Evolutionary conservation across 92 coral and sea anemone genomes (phyloP).

Genomic region (Zoanthus gigantus): DNA sequence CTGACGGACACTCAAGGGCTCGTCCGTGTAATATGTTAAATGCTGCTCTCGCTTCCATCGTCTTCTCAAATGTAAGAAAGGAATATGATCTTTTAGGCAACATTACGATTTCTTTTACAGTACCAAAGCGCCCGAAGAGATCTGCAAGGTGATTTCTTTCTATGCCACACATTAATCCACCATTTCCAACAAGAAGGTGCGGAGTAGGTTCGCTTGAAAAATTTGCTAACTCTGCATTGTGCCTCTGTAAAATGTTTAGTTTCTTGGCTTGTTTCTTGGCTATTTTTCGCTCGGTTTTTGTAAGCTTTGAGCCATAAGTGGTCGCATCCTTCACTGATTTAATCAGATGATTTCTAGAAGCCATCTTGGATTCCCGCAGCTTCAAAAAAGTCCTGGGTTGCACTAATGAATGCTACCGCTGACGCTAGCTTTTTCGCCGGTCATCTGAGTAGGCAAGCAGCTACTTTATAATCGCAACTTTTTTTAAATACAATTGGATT

Average conservation of each 20-base stretch:
- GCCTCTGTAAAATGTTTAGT: slow-evolving; percentile 72
- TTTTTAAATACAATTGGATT: not conserved
- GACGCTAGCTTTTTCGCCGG: not conserved
- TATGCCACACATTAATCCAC: slow-evolving; percentile 94
- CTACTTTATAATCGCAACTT: no score
- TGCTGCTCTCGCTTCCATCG: slow-evolving; percentile 78
- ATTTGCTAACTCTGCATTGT: slow-evolving; percentile 68
- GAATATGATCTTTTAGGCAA: slow-evolving; percentile 92
- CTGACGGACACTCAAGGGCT: slow-evolving; percentile 61
- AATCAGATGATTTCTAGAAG: slow-evolving; percentile 65
- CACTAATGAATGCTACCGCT: slow-evolving; percentile 16
- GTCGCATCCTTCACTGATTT: slow-evolving; percentile 5
- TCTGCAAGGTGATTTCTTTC: slow-evolving; percentile 72
- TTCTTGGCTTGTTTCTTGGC: slow-evolving; percentile 84
- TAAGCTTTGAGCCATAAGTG: slow-evolving; percentile 63
- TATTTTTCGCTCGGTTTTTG: slow-evolving; percentile 93
- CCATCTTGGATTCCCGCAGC: slow-evolving; percentile 73
- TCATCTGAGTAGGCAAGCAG: not conserved
- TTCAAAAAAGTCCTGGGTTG: slow-evolving; percentile 26
- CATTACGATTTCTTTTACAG: slow-evolving; percentile 81
- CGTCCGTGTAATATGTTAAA: slow-evolving; percentile 78
- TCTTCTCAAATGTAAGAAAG: slow-evolving; percentile 70
- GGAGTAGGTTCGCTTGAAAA: slow-evolving; percentile 81
- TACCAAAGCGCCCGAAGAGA: slow-evolving; percentile 81
- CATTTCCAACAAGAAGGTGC: slow-evolving; percentile 90